Base-by-base conservation (phyloP, 2,797 vertebrate species). In the Poeciliopsis turneri region DNA sequence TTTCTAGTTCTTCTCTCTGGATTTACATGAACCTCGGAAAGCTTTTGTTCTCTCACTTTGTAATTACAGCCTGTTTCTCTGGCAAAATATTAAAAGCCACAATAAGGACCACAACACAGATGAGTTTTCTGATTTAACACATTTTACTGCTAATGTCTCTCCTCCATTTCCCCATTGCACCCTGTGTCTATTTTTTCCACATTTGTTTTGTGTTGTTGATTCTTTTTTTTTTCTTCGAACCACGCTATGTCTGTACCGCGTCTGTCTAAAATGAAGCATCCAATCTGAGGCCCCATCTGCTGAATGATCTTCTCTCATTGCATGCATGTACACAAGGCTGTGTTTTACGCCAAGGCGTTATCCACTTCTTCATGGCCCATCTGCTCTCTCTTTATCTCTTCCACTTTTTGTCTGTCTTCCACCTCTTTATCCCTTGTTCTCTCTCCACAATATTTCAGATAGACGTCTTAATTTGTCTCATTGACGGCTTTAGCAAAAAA, bases 261-360 rank as follows among this genome's bases (percentile, higher is more conserved):
- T 91, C 91, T 88, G 89, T 93, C 91, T 92, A 92, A 93, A 95
- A 91, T 87, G 87, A 91, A 94, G 91, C 92, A 86, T 91, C 89
- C 90, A 93, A 94, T 94, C 91, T 92, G 90, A 92, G 88, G 84
- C 84, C 91, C 92, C 94, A 94, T 95, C 93, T 94, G 94, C 93
- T 93, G 90, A 93, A 92, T 88, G 87, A 91, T 90, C 90, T 90
- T 87, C 86, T 86, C 87, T 92, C 84, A 74, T 91, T 72, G 86
- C 88, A 90, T 87, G 86, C 91, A 86, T 93, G 90, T 92, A 93
- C 92, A 94, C 92, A 92, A 87, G 86, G 89, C 90, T 83, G 89
- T 83, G 83, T 90, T 88, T 85, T 88, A 92, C 86, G 92, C 94
- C 93, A 94, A 93, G 89, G 89, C 88, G 87, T 91, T 92, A 93